Conservation (phyloP, 1,140 invertebrate species). For the Argopecten irradians region DNA sequence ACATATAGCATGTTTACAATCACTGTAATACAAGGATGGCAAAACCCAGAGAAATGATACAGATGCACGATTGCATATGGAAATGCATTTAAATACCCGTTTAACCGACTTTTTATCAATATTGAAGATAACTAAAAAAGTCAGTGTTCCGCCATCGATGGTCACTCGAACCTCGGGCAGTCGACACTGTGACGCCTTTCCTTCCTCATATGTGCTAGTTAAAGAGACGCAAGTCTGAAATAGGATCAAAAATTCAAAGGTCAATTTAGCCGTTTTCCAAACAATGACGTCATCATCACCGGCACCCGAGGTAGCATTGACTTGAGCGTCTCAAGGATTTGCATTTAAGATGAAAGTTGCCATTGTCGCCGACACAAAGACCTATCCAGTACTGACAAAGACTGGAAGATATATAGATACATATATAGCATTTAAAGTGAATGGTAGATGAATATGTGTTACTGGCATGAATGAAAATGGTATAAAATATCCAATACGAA, state of each 20-base stretch:
- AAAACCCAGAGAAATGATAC: not conserved
- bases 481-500: slow-evolving; percentile 23
- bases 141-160: slow-evolving; percentile 1
- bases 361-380: not conserved
- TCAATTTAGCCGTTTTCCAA: not conserved
- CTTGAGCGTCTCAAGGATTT: slow-evolving; percentile 20
- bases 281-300: slow-evolving; percentile 20
- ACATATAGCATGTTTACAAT: not conserved
- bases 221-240: not conserved
- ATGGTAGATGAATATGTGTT: not conserved
- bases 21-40: not conserved
- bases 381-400: not conserved
- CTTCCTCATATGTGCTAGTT: not conserved
- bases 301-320: slow-evolving; percentile 19
- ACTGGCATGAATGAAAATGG: slow-evolving; percentile 21
- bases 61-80: slow-evolving; percentile 9
- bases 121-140: slow-evolving; percentile 23
- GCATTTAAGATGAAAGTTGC: not conserved
- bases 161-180: slow-evolving; percentile 11
- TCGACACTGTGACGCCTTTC: not conserved
- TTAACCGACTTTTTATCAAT: slow-evolving; percentile 9
- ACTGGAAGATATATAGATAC: not conserved
- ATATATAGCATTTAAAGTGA: not conserved
- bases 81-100: slow-evolving; percentile 18
- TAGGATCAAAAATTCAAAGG: not conserved